Base-by-base conservation (phyloP, 2,797 vertebrate genomes). In the Picus viridis region DNA sequence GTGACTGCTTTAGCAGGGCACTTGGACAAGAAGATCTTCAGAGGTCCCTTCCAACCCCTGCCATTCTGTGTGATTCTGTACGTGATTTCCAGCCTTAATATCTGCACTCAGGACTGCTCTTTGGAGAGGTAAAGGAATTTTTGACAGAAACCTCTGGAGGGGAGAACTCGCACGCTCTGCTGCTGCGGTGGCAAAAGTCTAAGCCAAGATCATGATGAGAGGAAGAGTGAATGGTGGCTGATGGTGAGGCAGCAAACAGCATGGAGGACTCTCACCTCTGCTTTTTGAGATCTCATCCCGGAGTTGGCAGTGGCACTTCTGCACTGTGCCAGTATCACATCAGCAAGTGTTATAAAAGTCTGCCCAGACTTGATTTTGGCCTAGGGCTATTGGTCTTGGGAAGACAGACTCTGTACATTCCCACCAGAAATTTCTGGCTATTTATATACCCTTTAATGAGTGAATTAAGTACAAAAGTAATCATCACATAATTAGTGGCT, bases 271-370 rank as follows among this genome's bases (percentile, higher is more conserved):
- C 34, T 63, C 6, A 19, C 16, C 13, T 79, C 64, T 71, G 8
- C 15, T 39, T 58, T 83, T 27, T 39, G 29, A 71, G 18, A 7
- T 77, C 12, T 36, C 24, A 17, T 18, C 29, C 11, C 12, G 12
- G 9, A 18, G 8, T 4, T 0, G 0, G 23, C 49, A 77, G 39
- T 0, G 3, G 9, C 11, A 29, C 57, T 73, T 70, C 15, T 30
- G 10, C 16, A 53, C 9, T 1, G 3, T 2, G 1, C 6, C 9
- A 19, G 8, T 12, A 12, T 43, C 34, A 69, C 16, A 19, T 24
- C 58, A 71, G n/a, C 24, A 9, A 5, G 9, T 0, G 0, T 20
- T 67, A 14, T 27, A 3, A 2, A 47, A 58, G 22, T 36, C 45
- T 79, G 41, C 2, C 41, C 39, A 13, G 16, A 13, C 6, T 13